Base-by-base conservation (phyloP, 2,797 vertebrate genomes). In the Nyctibius grandis region DNA sequence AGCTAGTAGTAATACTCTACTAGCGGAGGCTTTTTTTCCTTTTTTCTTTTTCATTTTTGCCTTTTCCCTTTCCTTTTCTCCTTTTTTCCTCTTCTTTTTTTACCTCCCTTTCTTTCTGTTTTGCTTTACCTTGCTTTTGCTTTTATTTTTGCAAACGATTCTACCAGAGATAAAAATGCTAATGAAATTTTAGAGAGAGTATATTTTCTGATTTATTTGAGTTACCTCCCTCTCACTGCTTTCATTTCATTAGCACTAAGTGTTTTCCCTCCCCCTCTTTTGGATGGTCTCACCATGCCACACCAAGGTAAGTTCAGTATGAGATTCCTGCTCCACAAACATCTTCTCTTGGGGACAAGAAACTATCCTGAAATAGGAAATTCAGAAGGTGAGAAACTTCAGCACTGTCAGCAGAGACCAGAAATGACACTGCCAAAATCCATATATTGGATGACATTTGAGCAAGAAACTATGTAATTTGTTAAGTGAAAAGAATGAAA, bases 11-110 rank as follows among this genome's bases (percentile, higher is more conserved):
- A 64, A 33, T 31, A 57, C 23, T 50, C 6, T 59, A 8, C 12
- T 15, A 11, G 5, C 48, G 15, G 4, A 63, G 18, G 6, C 1
- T 25, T 34, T 40, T 34, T 13, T 8, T 1, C 14, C 3, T 26
- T 73, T 56, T n/a, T 38, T 7, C 8, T 5, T 31, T 28, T 68
- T 11, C 21, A 11, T 21, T 44, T 26, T 44, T 59, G 22, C 11
- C 11, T 6, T 42, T 63, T 26, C 3, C 16, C 36, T 59, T 36
- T 48, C 31, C 6, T 50, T 50, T 50, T 45, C 13, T 16, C 18
- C 18, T 18, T 47, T 48, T 48, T 48, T 13, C 22, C 22, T 23
- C 22, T 48, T 48, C 44, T 45, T n/a, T 56, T 9, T 7, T n/a
- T n/a, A n/a, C n/a, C n/a, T n/a, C 12, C 1, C 1, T 69, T 56